A percentile compares a stretch with the other conserved stretches of the same genome.
phyloP scores from a whole-genome alignment of 2,888 invertebrate species.

The Hyalella azteca region DNA sequence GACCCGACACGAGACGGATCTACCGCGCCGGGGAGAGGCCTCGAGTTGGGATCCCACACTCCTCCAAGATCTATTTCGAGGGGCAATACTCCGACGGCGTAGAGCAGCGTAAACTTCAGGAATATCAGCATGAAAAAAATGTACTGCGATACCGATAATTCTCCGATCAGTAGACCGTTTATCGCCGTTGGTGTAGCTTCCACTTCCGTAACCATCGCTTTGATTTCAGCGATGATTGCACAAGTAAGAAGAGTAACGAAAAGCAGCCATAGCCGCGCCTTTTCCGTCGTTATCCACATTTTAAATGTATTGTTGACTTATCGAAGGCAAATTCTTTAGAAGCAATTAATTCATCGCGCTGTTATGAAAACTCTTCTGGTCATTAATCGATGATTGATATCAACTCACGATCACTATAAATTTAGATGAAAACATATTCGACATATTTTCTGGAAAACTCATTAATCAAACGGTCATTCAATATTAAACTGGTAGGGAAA shows the following conservation, averaged over 20 bases:
- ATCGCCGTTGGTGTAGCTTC: constrained; percentile 52
- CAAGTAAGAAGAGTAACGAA: not conserved
- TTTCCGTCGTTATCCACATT: not conserved
- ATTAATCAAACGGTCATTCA: no score
- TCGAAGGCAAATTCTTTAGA: no score
- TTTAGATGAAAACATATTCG: not conserved
- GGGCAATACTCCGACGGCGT: constrained; percentile 46
- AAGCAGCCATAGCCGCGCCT: not conserved
- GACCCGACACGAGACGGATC: no score
- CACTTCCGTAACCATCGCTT: constrained; percentile 43
- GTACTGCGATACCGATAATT: constrained; percentile 50
- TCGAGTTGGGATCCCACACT: not conserved
- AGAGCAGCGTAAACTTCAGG: constrained; percentile 40
- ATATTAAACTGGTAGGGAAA: not conserved
- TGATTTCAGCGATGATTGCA: not conserved
- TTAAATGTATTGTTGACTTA: no score
- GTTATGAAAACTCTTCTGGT: not conserved
- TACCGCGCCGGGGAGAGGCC: no score
- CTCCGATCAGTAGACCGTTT: constrained; percentile 49
- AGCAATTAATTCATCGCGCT: not conserved
- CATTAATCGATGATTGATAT: not conserved
- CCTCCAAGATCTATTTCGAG: constrained; percentile 49
- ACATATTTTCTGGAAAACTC: no score
- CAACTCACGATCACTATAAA: not conserved
- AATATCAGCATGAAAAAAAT: constrained; percentile 42